phyloP scores from a whole-genome alignment of 1,140 invertebrate species.

The Drosophila mauritiana region DNA sequence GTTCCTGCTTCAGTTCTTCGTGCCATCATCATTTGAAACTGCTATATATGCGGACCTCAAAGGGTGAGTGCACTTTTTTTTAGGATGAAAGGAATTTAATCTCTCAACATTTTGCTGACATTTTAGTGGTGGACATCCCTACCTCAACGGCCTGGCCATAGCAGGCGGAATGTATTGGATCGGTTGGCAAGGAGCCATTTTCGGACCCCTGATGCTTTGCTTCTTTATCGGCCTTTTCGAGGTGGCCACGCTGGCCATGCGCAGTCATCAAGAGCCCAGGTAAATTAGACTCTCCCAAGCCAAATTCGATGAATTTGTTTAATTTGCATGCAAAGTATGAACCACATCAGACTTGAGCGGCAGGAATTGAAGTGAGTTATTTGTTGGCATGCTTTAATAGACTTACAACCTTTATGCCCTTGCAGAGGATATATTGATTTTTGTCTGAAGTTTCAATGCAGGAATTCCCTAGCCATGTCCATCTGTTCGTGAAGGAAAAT shows the following conservation, averaged over 20 bases:
- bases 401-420: no score
- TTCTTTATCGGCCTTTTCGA: slow-evolving; percentile 84
- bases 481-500: no score
- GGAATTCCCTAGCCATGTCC: no score
- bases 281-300: slow-evolving; percentile 36
- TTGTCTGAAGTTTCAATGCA: no score
- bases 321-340: slow-evolving; percentile 65
- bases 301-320: slow-evolving; percentile 3
- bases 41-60: slow-evolving; percentile 99
- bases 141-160: slow-evolving; percentile 98
- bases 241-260: slow-evolving; percentile 77
- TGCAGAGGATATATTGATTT: no score
- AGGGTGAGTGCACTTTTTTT: slow-evolving; percentile 88
- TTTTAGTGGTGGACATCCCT: slow-evolving; percentile 96
- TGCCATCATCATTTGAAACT: slow-evolving; percentile 96
- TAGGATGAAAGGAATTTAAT: not conserved
- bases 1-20: slow-evolving; percentile 93
- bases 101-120: not conserved
- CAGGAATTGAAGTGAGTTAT: slow-evolving; percentile 59
- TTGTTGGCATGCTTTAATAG: slow-evolving; percentile 4
- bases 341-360: slow-evolving; percentile 51
- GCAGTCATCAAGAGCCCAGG: slow-evolving; percentile 72
- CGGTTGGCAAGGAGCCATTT: slow-evolving; percentile 97
- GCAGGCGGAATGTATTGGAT: slow-evolving; percentile 99
- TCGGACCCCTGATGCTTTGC: slow-evolving; percentile 97